phyloP scores from a whole-genome alignment of 2,797 vertebrate species.

The Poecilia gillii region DNA sequence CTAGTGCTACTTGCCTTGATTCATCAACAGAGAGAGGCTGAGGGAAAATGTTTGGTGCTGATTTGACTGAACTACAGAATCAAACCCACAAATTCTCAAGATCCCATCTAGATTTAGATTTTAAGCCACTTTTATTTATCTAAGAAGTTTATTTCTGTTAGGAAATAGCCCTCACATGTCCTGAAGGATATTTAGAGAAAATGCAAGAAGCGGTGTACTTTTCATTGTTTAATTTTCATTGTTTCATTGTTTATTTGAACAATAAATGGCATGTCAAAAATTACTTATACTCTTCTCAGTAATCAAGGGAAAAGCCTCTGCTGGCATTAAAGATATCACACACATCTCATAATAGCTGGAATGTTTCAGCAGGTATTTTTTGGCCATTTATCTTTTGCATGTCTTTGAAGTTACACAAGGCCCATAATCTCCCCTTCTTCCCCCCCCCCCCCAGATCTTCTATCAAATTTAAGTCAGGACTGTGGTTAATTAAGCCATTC shows the following conservation, averaged over 20 bases:
- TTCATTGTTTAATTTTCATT: neutral
- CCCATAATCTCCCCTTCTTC: neutral
- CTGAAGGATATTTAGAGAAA: neutral
- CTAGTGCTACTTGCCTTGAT: slow-evolving; percentile 71
- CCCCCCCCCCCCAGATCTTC: neutral
- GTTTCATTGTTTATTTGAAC: neutral
- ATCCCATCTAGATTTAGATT: neutral
- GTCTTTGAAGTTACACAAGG: neutral
- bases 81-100: neutral
- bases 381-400: neutral
- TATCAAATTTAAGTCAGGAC: neutral
- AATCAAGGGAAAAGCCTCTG: neutral
- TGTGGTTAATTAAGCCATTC: neutral
- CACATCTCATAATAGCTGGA: neutral
- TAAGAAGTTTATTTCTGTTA: neutral
- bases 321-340: neutral
- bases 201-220: neutral
- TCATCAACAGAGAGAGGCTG: slow-evolving; percentile 71
- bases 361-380: neutral
- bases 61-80: neutral
- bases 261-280: neutral
- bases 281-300: neutral
- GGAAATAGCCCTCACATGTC: neutral
- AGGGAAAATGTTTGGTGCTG: slow-evolving; percentile 33
- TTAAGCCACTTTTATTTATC: neutral